Conservation (phyloP, 2,797 vertebrate species). For the Pseudochaenichthys georgianus region DNA sequence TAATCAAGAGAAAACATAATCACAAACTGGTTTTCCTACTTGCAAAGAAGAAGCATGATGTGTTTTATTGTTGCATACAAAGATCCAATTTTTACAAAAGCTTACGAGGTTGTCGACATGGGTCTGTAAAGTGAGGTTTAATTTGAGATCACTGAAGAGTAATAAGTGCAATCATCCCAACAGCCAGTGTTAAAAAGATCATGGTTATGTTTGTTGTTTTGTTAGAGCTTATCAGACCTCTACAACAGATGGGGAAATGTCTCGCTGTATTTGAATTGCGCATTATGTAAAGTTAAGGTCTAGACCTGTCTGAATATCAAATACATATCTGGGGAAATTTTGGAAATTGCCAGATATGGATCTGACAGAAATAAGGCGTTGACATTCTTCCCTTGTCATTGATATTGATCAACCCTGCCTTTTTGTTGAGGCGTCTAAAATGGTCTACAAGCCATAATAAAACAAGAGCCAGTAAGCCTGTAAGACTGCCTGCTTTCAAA, state of each 20-base stretch:
- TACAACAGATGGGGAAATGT: not conserved
- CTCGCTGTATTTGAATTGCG: not conserved
- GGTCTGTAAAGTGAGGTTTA: not conserved
- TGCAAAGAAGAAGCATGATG: not conserved
- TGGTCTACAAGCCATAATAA: not conserved
- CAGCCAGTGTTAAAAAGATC: not conserved
- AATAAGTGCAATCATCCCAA: not conserved
- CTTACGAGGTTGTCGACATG: not conserved
- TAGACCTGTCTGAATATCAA: not conserved
- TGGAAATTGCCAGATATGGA: not conserved
- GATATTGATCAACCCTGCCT: not conserved
- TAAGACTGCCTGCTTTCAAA: not conserved
- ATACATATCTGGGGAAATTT: not conserved
- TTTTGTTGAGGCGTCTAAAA: conserved; percentile 2
- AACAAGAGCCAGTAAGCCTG: conserved; percentile 3
- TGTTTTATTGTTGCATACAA: not conserved
- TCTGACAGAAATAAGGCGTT: not conserved
- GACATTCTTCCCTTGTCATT: not conserved
- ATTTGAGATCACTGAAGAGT: not conserved
- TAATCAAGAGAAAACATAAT: not conserved
- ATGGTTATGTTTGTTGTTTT: not conserved
- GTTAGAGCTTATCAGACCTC: not conserved
- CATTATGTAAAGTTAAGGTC: not conserved
- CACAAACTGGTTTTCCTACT: not conserved
- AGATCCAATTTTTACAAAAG: not conserved